Evolutionary conservation across 2,888 invertebrate species (phyloP), one percentile per base, ranked within the genome.

Genomic region (Hanleya hanleyi): DNA sequence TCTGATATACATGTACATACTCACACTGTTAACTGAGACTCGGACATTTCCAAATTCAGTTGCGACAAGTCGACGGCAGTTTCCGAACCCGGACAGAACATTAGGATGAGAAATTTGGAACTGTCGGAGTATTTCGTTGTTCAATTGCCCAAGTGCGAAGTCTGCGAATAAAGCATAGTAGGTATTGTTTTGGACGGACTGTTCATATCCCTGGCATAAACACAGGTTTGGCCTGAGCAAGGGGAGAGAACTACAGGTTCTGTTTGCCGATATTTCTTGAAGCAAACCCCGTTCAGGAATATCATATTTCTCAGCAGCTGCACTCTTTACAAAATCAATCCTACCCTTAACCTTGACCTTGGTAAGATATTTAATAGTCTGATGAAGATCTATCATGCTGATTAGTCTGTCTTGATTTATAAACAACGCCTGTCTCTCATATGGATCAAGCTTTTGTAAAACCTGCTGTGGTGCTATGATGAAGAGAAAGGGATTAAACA

Each of bases 401-500:
- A 84, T 69, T 29, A 87, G 69, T 35, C 78, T 76, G 18, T 77
- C 33, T 41, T 85, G 84, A 67, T 87, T 87, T 7, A 65, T 22
- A 7, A 67, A 69, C 35, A 87, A 71, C 41, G 79, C 72, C 0
- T 70, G 35, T 51, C 83, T 70, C 47, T 74, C 67, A 9, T 68
- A 29, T 18, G 64, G n/a, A 9, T 82, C 81, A 22, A 86, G 75
- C n/a, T 71, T 33, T 12, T 61, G 37, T 15, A 74, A 70, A 9
- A 83, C 79, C 35, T 32, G 65, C 15, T 77, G 69, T 7, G 86
- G 85, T 37, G 86, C 68, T 7, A 87, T 74, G 41, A 86, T 72
- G 32, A 85, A 82, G n/a, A 87, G 65, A 47, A 81, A 78, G 36
- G 87, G 84, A 37, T 86, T 83, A 73, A 77, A 86, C 49, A 83